These are phyloP conservation scores for Antechinus stuartii DNA, from an alignment of 2,113 vertebrate species.

Conservation along the genomic window DNA sequence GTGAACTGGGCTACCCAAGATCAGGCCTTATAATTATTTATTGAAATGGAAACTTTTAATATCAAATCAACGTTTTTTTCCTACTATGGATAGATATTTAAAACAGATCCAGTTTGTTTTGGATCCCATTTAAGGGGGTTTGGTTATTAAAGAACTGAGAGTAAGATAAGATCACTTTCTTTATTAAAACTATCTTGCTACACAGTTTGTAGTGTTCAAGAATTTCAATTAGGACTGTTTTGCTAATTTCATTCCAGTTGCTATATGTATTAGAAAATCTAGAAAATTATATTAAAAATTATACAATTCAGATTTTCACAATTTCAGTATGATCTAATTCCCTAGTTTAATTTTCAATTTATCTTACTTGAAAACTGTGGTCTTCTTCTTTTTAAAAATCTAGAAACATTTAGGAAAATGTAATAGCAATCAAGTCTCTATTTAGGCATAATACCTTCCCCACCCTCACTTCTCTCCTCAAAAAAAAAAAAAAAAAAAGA, in stretches of 20 bases:
- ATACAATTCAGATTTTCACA: slow-evolving; percentile 66
- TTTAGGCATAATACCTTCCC: neutral
- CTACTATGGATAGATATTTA: neutral
- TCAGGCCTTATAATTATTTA: neutral
- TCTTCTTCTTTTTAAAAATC: slow-evolving; percentile 66
- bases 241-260: neutral
- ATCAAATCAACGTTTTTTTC: neutral
- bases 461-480: neutral
- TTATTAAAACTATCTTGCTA: neutral
- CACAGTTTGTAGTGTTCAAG: neutral
- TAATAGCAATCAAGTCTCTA: slow-evolving; percentile 36
- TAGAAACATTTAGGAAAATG: slow-evolving; percentile 42
- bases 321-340: slow-evolving; percentile 46
- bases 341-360: slow-evolving; percentile 63
- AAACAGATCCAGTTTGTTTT: slow-evolving; percentile 25
- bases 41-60: neutral
- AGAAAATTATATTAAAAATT: slow-evolving; percentile 50
- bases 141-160: slow-evolving; percentile 57
- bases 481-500: neutral
- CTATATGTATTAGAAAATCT: neutral
- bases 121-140: slow-evolving; percentile 29
- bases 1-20: neutral
- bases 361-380: slow-evolving; percentile 52
- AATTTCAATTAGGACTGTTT: neutral
- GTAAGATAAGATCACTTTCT: slow-evolving; percentile 9